These are phyloP conservation scores for Paramisgurnus dabryanus DNA, from an alignment of 2,113 vertebrate species.

Conservation along the genomic window DNA sequence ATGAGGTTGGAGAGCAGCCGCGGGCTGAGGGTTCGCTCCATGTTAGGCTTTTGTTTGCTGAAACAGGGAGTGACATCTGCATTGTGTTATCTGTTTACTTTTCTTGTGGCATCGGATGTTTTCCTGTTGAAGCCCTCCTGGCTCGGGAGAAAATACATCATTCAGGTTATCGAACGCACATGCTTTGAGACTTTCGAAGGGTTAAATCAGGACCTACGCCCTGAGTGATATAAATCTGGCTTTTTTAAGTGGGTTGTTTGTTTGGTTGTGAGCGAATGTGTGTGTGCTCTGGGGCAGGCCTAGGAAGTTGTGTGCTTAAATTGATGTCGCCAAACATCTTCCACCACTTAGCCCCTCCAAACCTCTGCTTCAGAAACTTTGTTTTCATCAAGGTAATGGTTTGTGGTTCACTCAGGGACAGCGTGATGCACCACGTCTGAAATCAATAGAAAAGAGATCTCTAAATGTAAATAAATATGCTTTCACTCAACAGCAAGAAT, in stretches of 20 bases:
- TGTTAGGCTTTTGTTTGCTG: conserved; percentile 60
- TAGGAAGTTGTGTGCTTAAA: conserved; percentile 9
- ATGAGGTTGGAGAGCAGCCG: conserved; percentile 61
- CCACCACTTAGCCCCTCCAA: conserved; percentile 18
- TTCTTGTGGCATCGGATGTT: conserved; percentile 63
- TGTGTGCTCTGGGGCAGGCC: conserved; percentile 4
- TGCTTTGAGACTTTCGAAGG: conserved; percentile 39
- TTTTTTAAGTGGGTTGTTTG: conserved; percentile 18
- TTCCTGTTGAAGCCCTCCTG: conserved; percentile 7
- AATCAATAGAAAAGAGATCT: conserved; percentile 32
- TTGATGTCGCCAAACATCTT: conserved; percentile 20
- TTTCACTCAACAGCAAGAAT: conserved; percentile 7
- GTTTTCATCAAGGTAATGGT: conserved; percentile 41
- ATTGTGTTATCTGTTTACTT: conserved; percentile 69
- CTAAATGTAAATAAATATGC: conserved; percentile 42
- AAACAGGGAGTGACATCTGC: conserved; percentile 65
- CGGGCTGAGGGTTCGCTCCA: conserved; percentile 55
- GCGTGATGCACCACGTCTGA: neutral
- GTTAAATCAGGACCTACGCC: conserved; percentile 44
- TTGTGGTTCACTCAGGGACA: conserved; percentile 24
- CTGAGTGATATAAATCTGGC: conserved; percentile 19
- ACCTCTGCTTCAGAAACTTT: conserved; percentile 10
- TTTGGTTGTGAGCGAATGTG: conserved; percentile 27
- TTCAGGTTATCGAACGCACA: conserved; percentile 35
- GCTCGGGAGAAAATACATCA: neutral